Evolutionary conservation across 1,140 invertebrate genomes (phyloP).

Genomic region (Drosophila neocordata): DNA sequence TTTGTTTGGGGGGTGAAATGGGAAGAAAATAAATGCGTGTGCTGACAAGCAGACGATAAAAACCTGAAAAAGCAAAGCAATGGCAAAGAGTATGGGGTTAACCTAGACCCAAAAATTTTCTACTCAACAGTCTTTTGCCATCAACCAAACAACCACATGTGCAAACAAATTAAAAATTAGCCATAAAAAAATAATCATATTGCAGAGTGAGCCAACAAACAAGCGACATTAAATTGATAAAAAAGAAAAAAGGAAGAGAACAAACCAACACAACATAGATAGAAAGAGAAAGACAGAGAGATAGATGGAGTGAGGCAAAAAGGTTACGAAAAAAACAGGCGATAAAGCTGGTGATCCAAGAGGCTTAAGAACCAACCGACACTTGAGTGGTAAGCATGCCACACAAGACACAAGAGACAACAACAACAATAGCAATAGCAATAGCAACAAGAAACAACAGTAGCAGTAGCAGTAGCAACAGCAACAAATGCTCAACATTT

Average conservation of each 20-base stretch:
- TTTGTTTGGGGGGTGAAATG: slow-evolving; percentile 3
- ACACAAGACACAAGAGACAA: slow-evolving; percentile 12
- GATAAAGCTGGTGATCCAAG: slow-evolving; percentile 38
- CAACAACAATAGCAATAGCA: slow-evolving; percentile 10
- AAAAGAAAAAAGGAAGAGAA: slow-evolving; percentile 42
- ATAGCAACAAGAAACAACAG: background rate
- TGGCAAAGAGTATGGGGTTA: background rate
- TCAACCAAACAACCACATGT: slow-evolving; percentile 48
- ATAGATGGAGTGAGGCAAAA: slow-evolving; percentile 29
- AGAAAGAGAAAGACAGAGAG: no score
- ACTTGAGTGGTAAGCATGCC: slow-evolving; percentile 39
- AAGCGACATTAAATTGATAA: slow-evolving; percentile 67
- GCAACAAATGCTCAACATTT: slow-evolving; percentile 46
- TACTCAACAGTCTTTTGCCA: background rate
- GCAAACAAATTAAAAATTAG: slow-evolving; percentile 79
- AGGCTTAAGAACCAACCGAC: slow-evolving; percentile 23
- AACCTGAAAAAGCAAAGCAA: slow-evolving; percentile 2
- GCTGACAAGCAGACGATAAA: slow-evolving; percentile 58
- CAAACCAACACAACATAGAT: background rate
- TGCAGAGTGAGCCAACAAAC: slow-evolving; percentile 59
- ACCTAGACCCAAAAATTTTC: background rate
- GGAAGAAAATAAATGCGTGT: slow-evolving; percentile 43
- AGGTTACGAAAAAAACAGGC: slow-evolving; percentile 26
- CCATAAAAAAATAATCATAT: slow-evolving; percentile 79
- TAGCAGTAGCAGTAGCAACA: background rate